These are phyloP conservation scores for Pollimyrus isidori DNA, from an alignment of 2,113 vertebrate species.

Conservation along the genomic window DNA sequence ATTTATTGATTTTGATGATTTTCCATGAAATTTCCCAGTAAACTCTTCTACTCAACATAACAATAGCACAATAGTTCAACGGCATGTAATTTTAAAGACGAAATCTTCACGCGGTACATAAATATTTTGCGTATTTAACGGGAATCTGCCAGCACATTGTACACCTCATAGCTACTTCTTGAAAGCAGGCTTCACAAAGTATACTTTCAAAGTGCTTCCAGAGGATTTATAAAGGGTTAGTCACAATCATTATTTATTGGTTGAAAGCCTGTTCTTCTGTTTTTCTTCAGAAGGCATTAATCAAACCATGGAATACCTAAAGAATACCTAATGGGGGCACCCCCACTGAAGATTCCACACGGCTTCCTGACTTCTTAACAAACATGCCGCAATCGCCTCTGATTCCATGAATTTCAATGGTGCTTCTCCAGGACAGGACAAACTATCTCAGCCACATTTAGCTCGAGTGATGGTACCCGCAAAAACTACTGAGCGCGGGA, in stretches of 20 bases:
- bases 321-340: background rate
- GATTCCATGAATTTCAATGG: background rate
- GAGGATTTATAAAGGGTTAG: background rate
- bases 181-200: background rate
- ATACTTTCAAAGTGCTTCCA: background rate
- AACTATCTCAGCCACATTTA: background rate
- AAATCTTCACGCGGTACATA: background rate
- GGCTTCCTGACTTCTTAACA: background rate
- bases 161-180: background rate
- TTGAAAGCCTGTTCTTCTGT: background rate
- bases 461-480: background rate
- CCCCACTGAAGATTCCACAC: background rate
- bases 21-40: background rate
- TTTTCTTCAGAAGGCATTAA: background rate
- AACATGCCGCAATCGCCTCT: background rate
- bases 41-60: background rate
- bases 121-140: background rate
- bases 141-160: background rate
- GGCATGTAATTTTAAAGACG: background rate
- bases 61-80: background rate
- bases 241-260: background rate
- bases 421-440: background rate
- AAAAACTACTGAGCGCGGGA: background rate
- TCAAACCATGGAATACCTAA: background rate
- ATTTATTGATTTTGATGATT: background rate